These are phyloP conservation scores for Porites evermanni DNA, from an alignment of 92 coral and sea anemone genomes.

Conservation along the genomic window DNA sequence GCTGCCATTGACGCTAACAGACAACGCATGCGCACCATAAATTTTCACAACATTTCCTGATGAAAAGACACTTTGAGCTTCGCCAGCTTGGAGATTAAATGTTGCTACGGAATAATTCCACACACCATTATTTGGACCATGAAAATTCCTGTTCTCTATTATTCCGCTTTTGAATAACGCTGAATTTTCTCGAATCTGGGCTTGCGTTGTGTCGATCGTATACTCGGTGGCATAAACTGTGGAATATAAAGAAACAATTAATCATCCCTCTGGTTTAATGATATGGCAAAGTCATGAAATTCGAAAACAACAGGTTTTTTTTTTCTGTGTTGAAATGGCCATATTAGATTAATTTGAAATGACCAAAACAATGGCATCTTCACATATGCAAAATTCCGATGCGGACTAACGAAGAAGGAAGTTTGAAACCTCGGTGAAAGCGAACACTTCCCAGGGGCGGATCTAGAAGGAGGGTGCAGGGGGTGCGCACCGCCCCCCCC, in stretches of 20 bases:
- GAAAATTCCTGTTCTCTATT: conserved; percentile 36
- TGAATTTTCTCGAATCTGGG: not conserved
- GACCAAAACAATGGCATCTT: too few relatives aligned
- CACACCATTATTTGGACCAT: conserved; percentile 72
- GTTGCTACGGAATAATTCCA: conserved; percentile 80
- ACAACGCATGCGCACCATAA: conserved; percentile 67
- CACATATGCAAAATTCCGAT: too few relatives aligned
- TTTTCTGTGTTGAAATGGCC: too few relatives aligned
- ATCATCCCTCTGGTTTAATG: not conserved
- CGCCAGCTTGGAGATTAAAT: conserved; percentile 16
- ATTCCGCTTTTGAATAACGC: not conserved
- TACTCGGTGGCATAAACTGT: not conserved
- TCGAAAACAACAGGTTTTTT: too few relatives aligned
- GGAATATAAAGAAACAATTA: not conserved
- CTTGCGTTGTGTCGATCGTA: conserved; percentile 39
- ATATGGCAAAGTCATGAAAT: too few relatives aligned
- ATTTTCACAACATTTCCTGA: conserved; percentile 20
- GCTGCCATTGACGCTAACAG: conserved; percentile 44
- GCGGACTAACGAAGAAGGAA: too few relatives aligned
- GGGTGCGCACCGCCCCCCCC: too few relatives aligned
- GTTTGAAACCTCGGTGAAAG: too few relatives aligned
- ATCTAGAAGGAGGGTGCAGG: too few relatives aligned
- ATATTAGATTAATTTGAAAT: too few relatives aligned
- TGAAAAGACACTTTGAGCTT: not conserved
- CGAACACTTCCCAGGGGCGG: too few relatives aligned